These are phyloP conservation scores for Lepidurus apus DNA, from an alignment of 1,140 invertebrate genomes.

Conservation along the genomic window DNA sequence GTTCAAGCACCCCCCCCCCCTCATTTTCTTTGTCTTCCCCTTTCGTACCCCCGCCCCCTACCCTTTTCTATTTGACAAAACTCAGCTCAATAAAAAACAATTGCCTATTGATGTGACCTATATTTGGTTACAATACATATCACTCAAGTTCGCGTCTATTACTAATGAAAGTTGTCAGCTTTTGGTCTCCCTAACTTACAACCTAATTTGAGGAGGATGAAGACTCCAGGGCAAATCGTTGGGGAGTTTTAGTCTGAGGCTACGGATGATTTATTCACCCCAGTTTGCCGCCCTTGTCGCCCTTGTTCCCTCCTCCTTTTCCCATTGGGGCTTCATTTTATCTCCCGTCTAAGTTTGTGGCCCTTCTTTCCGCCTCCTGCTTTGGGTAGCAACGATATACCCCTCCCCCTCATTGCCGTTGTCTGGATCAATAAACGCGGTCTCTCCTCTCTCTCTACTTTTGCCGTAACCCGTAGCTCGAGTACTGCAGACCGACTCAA, in stretches of 20 bases:
- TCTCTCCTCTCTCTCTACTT: not conserved
- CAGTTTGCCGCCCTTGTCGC: not conserved
- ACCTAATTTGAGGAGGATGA: not conserved
- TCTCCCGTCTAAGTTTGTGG: not conserved
- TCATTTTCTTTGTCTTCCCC: not conserved
- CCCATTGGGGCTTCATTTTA: not conserved
- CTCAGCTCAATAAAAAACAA: not conserved
- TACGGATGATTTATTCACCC: conserved; percentile 12
- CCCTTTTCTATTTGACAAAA: not conserved
- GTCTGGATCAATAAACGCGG: conserved; percentile 11
- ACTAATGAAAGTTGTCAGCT: conserved; percentile 3
- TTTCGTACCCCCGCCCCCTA: not conserved
- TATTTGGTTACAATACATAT: not conserved
- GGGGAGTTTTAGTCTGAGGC: conserved; percentile 4
- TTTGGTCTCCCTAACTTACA: conserved; percentile 18
- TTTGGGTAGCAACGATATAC: not conserved
- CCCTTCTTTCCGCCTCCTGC: not conserved
- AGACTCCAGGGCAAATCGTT: not conserved
- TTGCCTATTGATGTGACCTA: too few relatives aligned
- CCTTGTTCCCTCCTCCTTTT: not conserved
- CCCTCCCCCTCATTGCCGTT: conserved; percentile 16
- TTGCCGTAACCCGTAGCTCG: not conserved
- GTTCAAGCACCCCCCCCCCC: not conserved
- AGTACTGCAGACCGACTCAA: not conserved
- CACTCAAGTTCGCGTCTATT: not conserved